Evolutionary conservation across 2,113 vertebrate genomes (phyloP).

Genomic region (Ailuropoda melanoleuca): DNA sequence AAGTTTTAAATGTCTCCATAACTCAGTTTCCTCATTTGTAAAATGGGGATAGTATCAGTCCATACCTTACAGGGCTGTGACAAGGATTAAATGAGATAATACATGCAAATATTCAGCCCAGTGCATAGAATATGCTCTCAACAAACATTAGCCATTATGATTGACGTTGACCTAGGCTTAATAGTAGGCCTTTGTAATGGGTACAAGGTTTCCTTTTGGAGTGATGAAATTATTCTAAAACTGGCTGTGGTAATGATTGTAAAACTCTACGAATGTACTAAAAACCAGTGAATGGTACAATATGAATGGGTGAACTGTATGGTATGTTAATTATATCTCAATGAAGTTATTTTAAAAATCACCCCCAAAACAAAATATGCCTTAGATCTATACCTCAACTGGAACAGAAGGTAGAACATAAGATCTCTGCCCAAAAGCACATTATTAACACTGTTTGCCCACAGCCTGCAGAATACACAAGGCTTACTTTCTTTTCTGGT

Average conservation of each 20-base stretch:
- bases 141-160: not conserved
- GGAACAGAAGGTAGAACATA: not conserved
- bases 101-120: not conserved
- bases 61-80: not conserved
- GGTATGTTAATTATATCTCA: not conserved
- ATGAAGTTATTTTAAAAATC: constrained; percentile 1
- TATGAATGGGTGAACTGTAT: not conserved
- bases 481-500: not conserved
- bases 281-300: not conserved
- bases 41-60: not conserved
- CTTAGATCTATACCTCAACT: not conserved
- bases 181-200: not conserved
- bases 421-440: not conserved
- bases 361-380: not conserved
- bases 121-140: not conserved
- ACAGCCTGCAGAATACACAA: not conserved
- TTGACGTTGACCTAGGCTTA: not conserved
- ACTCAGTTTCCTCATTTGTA: not conserved
- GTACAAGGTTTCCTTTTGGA: not conserved
- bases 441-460: not conserved
- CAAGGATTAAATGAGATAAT: not conserved
- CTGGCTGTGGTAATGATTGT: not conserved
- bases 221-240: not conserved
- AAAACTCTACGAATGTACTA: not conserved
- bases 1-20: not conserved